phyloP scores from a whole-genome alignment of 2,888 invertebrate species.

The Exephanes ischioxanthus region DNA sequence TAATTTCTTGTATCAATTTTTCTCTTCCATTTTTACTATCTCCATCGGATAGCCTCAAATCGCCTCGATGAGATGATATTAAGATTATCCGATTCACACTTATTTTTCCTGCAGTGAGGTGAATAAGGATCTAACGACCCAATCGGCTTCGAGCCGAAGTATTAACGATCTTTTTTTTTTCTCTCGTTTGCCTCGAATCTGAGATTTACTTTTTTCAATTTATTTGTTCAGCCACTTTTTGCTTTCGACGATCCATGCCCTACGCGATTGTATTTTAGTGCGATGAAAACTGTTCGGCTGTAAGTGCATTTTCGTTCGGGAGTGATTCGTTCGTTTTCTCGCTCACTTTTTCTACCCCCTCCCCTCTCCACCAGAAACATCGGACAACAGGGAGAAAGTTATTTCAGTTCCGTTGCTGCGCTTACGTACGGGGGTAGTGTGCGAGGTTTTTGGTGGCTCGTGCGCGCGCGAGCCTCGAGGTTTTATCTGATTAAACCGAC shows the following conservation, averaged over 20 bases:
- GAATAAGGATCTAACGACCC: too few species aligned
- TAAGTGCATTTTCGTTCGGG: constrained; percentile 44
- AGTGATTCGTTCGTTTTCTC: constrained; percentile 26
- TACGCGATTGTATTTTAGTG: constrained; percentile 3
- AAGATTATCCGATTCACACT: too few species aligned
- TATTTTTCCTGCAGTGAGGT: too few species aligned
- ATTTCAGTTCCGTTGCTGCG: constrained; percentile 29
- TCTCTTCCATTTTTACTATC: too few species aligned
- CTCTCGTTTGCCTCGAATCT: background rate
- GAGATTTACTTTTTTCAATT: background rate
- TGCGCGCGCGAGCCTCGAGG: constrained; percentile 54
- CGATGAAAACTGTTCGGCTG: constrained; percentile 40
- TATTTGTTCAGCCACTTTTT: background rate
- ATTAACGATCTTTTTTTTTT: background rate
- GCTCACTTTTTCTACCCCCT: background rate
- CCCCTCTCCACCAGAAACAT: background rate
- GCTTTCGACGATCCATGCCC: background rate
- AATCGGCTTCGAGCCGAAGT: too few species aligned
- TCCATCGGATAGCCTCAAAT: too few species aligned
- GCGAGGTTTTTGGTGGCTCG: constrained; percentile 48
- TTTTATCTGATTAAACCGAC: constrained; percentile 84
- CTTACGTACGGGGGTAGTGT: background rate
- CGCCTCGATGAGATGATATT: too few species aligned
- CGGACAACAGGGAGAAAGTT: constrained; percentile 29
- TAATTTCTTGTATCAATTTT: too few species aligned